Percentiles rank a stretch among this genome's conserved stretches.
phyloP scores from a whole-genome alignment of 2,888 invertebrate genomes.

The Trachelus troglodyta region DNA sequence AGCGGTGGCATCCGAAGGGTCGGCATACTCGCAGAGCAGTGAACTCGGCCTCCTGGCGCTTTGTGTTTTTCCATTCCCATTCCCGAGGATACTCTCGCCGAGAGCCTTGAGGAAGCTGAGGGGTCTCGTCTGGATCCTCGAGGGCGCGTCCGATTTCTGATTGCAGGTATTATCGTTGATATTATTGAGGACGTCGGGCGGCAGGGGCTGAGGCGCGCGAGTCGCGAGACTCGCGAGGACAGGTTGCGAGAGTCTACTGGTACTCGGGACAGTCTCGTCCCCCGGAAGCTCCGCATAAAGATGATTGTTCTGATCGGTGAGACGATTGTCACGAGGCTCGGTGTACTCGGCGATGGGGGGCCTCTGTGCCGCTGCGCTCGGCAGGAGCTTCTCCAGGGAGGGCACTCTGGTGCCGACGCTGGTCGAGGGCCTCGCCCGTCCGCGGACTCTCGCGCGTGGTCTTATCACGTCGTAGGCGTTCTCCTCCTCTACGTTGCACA shows the following conservation, averaged over 20 bases:
- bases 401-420: conserved; percentile 72
- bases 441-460: conserved; percentile 48
- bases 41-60: conserved; percentile 55
- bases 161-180: conserved; percentile 30
- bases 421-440: conserved; percentile 67
- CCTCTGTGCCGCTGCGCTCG: conserved; percentile 60
- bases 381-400: conserved; percentile 71
- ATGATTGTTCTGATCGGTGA: conserved; percentile 65
- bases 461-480: conserved; percentile 75
- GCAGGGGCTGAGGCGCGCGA: conserved; percentile 55
- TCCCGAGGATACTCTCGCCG: conserved; percentile 68
- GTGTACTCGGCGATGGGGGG: conserved; percentile 66
- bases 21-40: conserved; percentile 69
- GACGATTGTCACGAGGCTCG: conserved; percentile 64
- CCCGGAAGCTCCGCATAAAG: conserved; percentile 74
- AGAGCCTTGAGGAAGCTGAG: conserved; percentile 73
- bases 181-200: conserved; percentile 54
- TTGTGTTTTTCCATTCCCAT: conserved; percentile 42
- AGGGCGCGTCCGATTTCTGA: conserved; percentile 64
- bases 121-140: conserved; percentile 64
- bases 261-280: conserved; percentile 66
- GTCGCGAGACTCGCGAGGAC: conserved; percentile 49
- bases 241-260: conserved; percentile 56
- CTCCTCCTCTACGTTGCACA: conserved; percentile 61
- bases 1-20: conserved; percentile 69